Percentiles rank a stretch among this genome's conserved stretches.
Evolutionary conservation across 2,888 invertebrate species (phyloP).

Genomic region (Chironomus riparius): DNA sequence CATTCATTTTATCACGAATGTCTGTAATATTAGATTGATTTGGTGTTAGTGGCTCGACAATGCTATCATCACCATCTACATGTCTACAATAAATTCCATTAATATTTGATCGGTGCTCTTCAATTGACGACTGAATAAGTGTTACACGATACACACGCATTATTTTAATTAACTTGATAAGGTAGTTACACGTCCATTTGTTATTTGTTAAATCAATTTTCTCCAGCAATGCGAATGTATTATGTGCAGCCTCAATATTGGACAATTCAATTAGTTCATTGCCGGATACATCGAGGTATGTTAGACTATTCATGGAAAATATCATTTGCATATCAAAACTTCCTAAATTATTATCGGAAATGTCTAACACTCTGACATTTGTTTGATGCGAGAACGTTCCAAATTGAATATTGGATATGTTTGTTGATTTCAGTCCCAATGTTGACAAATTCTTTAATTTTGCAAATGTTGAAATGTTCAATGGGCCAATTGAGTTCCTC

Average conservation of each 20-base stretch:
- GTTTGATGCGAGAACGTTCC: slow-evolving; percentile 41
- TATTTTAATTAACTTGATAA: neutral
- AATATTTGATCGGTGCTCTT: slow-evolving; percentile 8
- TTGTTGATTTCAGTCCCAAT: slow-evolving; percentile 35
- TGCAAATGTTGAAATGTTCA: slow-evolving; percentile 39
- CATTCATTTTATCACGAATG: slow-evolving; percentile 5
- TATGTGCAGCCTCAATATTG: slow-evolving; percentile 6
- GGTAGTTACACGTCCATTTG: slow-evolving; percentile 5
- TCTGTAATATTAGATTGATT: neutral
- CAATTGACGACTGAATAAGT: neutral
- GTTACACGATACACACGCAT: neutral
- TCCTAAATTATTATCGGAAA: slow-evolving; percentile 36
- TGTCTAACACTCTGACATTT: slow-evolving; percentile 35
- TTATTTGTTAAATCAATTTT: slow-evolving; percentile 12
- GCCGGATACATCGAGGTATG: slow-evolving; percentile 33
- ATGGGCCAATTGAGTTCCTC: slow-evolving; percentile 36
- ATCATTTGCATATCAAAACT: slow-evolving; percentile 37
- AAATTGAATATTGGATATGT: slow-evolving; percentile 35
- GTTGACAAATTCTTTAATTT: slow-evolving; percentile 36
- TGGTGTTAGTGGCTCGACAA: neutral
- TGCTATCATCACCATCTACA: neutral
- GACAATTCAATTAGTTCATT: neutral
- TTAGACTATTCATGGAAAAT: slow-evolving; percentile 35
- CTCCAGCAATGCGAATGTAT: neutral
- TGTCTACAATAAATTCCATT: slow-evolving; percentile 5